These are phyloP conservation scores for Cosmia trapezina DNA, from an alignment of 2,888 invertebrate species.

Conservation along the genomic window DNA sequence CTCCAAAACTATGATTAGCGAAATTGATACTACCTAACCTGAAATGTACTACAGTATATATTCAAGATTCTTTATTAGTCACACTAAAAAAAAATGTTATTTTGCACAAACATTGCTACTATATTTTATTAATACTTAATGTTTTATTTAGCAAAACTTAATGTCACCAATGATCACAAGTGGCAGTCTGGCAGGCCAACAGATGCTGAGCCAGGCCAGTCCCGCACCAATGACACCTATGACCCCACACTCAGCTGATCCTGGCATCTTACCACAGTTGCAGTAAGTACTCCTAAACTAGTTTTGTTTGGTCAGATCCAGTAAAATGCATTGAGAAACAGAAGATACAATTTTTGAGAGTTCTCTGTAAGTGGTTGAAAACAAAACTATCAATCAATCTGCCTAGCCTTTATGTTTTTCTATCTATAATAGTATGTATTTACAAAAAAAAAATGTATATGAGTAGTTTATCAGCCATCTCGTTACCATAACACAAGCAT, in stretches of 20 bases:
- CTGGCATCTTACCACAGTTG: constrained; percentile 97
- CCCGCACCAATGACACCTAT: constrained; percentile 97
- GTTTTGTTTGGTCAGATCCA: not conserved
- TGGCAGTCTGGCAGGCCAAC: constrained; percentile 90
- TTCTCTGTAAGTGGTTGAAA: not conserved
- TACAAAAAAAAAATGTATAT: no score
- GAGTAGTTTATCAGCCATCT: no score
- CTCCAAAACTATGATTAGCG: not conserved
- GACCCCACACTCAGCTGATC: constrained; percentile 98
- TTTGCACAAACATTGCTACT: not conserved
- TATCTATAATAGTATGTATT: no score
- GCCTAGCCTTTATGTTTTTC: no score
- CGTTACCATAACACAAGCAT: no score
- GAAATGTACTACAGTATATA: not conserved
- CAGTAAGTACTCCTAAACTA: constrained; percentile 92
- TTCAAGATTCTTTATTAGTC: not conserved
- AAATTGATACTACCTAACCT: not conserved
- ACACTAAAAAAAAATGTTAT: not conserved
- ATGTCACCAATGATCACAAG: constrained; percentile 95
- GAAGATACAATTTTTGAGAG: not conserved
- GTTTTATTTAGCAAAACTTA: constrained; percentile 92
- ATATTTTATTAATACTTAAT: not conserved
- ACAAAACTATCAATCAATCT: not conserved
- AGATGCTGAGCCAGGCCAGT: constrained; percentile 91
- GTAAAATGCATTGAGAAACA: not conserved